Evolutionary conservation across 1,140 invertebrate species (phyloP), one percentile per base, ranked within the genome.

Genomic region (Ectropis grisescens): DNA sequence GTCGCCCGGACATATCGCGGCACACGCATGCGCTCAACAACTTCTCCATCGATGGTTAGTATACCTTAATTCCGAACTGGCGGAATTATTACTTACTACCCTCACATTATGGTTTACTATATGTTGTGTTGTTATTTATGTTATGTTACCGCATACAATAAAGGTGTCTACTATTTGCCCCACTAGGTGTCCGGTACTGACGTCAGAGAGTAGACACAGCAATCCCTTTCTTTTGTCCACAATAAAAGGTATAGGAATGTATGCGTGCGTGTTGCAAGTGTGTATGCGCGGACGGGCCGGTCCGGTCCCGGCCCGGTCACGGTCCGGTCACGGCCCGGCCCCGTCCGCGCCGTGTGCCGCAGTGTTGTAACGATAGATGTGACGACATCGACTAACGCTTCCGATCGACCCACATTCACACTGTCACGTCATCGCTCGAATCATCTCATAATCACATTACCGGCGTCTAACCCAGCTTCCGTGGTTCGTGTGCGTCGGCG

Each of bases 181-280:
- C 68, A 76, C 56, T 81, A 81, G 76, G 76, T 78, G 53, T 81
- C 59, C 76, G 57, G 76, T 81, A 66, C 72, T 81, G 76, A 81
- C 57, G 67, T 74, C 72, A 76, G 71, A 78, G 72, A 76, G 57
- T 80, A 75, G 69, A 74, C 65, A 68, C 70, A 66, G 66, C 70
- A 76, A 69, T 74, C 66, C 53, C 58, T 78, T 76, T 70, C 59
- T 68, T 74, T 70, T 69, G 65, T 65, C 75, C 75, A 76, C 76
- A 76, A 57, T 61, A 55, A 67, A 75, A 81, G 72, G 72, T 81
- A 81, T 74, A 81, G 70, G 76, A 78, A 74, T 78, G 67, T 72
- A 58, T 64, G 75, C 58, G 75, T 72, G 65, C 59, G 66, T 79
- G 65, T 78, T 76, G 57, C 62, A 62, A 70, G 53, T 75, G 68